A percentile compares a stretch with the other conserved stretches of the same genome.
phyloP scores from a whole-genome alignment of 2,113 vertebrate species.

The Vulpes lagopus region DNA sequence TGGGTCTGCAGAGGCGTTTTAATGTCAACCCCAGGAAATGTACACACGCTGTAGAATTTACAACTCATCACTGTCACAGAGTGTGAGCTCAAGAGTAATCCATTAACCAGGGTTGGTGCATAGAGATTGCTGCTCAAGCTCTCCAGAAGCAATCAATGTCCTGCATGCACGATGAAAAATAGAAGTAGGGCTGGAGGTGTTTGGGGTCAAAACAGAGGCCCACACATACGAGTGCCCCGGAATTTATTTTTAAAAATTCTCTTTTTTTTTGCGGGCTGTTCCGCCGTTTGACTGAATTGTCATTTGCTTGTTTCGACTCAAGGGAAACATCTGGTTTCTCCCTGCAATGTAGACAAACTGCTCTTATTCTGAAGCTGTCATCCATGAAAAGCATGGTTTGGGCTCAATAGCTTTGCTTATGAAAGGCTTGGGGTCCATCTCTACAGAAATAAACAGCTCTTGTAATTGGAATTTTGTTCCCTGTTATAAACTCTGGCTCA shows the following conservation, averaged over 20 bases:
- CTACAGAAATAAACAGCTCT: conserved; percentile 74
- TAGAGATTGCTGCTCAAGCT: not conserved
- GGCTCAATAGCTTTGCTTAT: conserved; percentile 74
- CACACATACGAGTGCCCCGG: not conserved
- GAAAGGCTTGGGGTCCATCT: conserved; percentile 73
- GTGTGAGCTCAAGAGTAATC: conserved; percentile 44
- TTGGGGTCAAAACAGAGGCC: conserved; percentile 7
- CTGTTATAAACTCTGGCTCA: not conserved
- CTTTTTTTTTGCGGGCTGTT: not conserved
- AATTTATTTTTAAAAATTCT: conserved; percentile 49
- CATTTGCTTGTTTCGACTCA: conserved; percentile 80
- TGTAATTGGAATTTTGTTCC: not conserved
- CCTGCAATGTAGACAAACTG: conserved; percentile 74
- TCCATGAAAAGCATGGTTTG: conserved; percentile 73
- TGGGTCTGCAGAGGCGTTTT: conserved; percentile 18
- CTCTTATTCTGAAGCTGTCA: conserved; percentile 83
- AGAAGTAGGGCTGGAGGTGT: not conserved
- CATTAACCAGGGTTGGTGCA: conserved; percentile 61
- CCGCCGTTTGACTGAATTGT: conserved; percentile 77
- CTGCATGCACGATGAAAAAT: not conserved
- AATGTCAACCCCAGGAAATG: conserved; percentile 67
- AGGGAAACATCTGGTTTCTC: conserved; percentile 86
- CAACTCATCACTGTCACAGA: conserved; percentile 69
- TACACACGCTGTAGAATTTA: conserved; percentile 70
- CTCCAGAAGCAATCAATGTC: not conserved